These are phyloP conservation scores for Tangara arthus DNA, from an alignment of 2,797 vertebrate genomes.

Conservation along the genomic window DNA sequence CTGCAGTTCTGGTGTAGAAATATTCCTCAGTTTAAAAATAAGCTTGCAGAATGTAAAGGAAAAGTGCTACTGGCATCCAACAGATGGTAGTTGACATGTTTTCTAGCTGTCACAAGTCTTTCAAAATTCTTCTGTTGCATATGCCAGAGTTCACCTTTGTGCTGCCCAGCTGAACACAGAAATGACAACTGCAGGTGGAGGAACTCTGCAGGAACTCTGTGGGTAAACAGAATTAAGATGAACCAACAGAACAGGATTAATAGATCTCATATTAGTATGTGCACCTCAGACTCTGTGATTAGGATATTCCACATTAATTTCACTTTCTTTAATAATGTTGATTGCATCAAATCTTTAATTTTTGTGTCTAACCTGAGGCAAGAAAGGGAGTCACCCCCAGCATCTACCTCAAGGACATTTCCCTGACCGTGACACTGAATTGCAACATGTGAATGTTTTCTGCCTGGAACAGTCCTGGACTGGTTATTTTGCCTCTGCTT, in stretches of 20 bases:
- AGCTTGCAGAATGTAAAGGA: background rate
- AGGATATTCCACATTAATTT: background rate
- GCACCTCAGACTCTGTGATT: background rate
- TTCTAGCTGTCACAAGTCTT: slow-evolving; percentile 2
- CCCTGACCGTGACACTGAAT: background rate
- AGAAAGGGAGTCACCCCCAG: rapidly evolving
- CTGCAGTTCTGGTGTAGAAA: background rate
- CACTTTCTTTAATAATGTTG: background rate
- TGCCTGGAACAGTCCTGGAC: background rate
- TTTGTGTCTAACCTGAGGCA: background rate
- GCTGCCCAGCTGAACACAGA: background rate
- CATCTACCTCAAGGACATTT: background rate
- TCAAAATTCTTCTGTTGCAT: background rate
- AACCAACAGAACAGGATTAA: background rate
- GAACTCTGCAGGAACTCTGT: background rate
- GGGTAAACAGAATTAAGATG: background rate
- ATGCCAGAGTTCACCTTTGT: slow-evolving; percentile 17
- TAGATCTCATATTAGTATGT: background rate
- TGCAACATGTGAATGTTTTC: background rate
- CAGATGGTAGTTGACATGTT: background rate
- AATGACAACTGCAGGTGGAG: background rate
- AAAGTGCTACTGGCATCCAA: background rate
- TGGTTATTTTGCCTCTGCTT: slow-evolving; percentile 13
- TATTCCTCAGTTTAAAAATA: background rate
- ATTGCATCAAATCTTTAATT: background rate